Evolutionary conservation across 2,113 vertebrate genomes (phyloP).

Genomic region (Serinus canaria): DNA sequence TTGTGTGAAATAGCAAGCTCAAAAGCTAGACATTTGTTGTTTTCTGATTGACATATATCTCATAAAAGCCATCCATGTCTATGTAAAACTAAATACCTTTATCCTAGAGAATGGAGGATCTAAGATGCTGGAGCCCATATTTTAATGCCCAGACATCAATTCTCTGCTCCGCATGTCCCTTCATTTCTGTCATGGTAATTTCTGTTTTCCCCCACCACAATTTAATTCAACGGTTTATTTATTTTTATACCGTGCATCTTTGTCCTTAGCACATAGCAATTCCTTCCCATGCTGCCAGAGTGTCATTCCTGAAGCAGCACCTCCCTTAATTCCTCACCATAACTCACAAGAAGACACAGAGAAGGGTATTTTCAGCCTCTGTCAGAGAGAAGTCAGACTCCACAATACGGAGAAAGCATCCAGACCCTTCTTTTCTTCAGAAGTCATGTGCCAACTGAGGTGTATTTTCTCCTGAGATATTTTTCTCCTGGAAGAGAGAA

Average conservation of each 20-base stretch:
- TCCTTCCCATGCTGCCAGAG: not conserved
- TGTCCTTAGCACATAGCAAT: not conserved
- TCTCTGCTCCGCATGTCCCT: not conserved
- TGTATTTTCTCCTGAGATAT: not conserved
- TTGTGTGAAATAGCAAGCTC: rapidly evolving
- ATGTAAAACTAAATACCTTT: not conserved
- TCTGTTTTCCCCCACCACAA: not conserved
- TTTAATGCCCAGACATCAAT: rapidly evolving
- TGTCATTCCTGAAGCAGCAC: not conserved
- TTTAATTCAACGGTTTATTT: not conserved
- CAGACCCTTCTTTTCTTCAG: not conserved
- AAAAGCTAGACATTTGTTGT: not conserved
- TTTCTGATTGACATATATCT: not conserved
- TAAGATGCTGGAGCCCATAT: not conserved
- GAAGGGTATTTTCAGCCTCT: not conserved
- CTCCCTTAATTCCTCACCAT: not conserved
- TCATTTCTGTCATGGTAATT: not conserved
- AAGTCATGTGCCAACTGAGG: not conserved
- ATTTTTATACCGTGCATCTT: not conserved
- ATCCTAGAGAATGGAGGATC: not conserved
- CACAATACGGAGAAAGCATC: not conserved
- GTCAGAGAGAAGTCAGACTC: not conserved
- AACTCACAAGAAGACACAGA: not conserved
- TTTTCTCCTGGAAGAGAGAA: not conserved
- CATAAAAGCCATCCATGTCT: not conserved